Percentiles rank a stretch among this genome's conserved stretches.
Evolutionary conservation across 2,888 invertebrate species (phyloP).

Genomic region (Lamproptera curius): DNA sequence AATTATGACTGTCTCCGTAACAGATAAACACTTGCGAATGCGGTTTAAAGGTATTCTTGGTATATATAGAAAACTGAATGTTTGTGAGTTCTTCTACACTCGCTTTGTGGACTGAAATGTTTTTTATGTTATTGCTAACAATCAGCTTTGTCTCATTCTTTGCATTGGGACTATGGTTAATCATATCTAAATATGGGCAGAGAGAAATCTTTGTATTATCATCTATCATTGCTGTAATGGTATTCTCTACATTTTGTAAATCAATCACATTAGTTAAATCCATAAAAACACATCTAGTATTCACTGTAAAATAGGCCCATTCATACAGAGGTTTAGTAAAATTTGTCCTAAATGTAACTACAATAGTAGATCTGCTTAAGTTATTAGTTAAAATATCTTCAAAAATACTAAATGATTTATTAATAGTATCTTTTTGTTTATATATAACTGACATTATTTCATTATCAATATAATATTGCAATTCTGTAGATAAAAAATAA

Average conservation of each 20-base stretch:
- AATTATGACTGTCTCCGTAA: slow-evolving; percentile 90
- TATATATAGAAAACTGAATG: slow-evolving; percentile 65
- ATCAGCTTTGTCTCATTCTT: slow-evolving; percentile 72
- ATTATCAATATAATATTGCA: slow-evolving; percentile 76
- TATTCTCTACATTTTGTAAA: slow-evolving; percentile 58
- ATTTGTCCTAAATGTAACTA: slow-evolving; percentile 52
- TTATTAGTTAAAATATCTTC: slow-evolving; percentile 57
- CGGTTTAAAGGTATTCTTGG: slow-evolving; percentile 74
- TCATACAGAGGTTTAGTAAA: slow-evolving; percentile 79
- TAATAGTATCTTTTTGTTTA: slow-evolving; percentile 71
- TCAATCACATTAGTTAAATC: slow-evolving; percentile 68
- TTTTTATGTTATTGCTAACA: slow-evolving; percentile 49
- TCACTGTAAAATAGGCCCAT: slow-evolving; percentile 91
- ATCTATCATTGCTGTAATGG: slow-evolving; percentile 59
- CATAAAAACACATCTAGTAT: slow-evolving; percentile 90
- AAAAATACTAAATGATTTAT: slow-evolving; percentile 63
- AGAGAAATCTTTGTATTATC: slow-evolving; percentile 84
- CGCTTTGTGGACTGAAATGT: slow-evolving; percentile 46
- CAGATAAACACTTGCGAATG: slow-evolving; percentile 91
- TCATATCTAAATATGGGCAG: slow-evolving; percentile 93
- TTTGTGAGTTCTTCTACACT: slow-evolving; percentile 53
- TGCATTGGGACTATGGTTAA: slow-evolving; percentile 87
- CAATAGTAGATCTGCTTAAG: slow-evolving; percentile 50
- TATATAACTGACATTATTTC: slow-evolving; percentile 73
- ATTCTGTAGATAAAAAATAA: slow-evolving; percentile 80